Evolutionary conservation across 2,113 vertebrate species (phyloP).

Genomic region (Tinamus guttatus): DNA sequence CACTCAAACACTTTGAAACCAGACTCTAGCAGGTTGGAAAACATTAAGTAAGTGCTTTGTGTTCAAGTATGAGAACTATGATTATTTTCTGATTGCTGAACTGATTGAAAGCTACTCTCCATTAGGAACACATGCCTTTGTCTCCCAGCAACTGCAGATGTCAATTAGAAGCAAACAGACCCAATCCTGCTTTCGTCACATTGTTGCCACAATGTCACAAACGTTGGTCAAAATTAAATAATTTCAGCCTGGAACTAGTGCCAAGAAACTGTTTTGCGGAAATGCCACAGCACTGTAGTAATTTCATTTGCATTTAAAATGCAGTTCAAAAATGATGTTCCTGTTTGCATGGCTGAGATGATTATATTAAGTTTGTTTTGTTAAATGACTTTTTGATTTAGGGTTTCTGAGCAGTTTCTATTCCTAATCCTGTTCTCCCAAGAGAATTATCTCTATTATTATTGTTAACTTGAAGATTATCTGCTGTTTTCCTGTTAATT

Average conservation of each 20-base stretch:
- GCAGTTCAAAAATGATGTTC: conserved; percentile 75
- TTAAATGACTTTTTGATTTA: conserved; percentile 82
- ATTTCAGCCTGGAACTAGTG: conserved; percentile 69
- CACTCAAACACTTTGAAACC: conserved; percentile 99
- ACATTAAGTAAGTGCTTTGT: conserved; percentile 97
- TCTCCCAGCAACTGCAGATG: conserved; percentile 74
- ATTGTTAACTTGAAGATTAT: conserved; percentile 81
- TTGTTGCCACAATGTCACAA: conserved; percentile 70
- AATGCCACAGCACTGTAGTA: conserved; percentile 73
- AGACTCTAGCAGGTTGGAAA: conserved; percentile 99
- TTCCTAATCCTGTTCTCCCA: conserved; percentile 76
- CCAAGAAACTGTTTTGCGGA: conserved; percentile 73
- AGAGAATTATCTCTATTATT: conserved; percentile 77
- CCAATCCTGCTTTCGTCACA: conserved; percentile 64
- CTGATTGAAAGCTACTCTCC: conserved; percentile 78
- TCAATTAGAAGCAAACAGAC: conserved; percentile 75
- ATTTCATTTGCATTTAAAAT: conserved; percentile 83
- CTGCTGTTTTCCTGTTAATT: conserved; percentile 79
- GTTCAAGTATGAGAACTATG: conserved; percentile 75
- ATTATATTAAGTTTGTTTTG: conserved; percentile 83
- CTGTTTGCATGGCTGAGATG: conserved; percentile 80
- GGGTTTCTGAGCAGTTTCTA: conserved; percentile 79
- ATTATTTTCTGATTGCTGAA: conserved; percentile 78
- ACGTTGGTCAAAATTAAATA: conserved; percentile 72
- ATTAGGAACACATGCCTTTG: conserved; percentile 72